Evolutionary conservation across 2,888 invertebrate species (phyloP), one percentile per base, ranked within the genome.

Genomic region (Ceraclea dissimilis): DNA sequence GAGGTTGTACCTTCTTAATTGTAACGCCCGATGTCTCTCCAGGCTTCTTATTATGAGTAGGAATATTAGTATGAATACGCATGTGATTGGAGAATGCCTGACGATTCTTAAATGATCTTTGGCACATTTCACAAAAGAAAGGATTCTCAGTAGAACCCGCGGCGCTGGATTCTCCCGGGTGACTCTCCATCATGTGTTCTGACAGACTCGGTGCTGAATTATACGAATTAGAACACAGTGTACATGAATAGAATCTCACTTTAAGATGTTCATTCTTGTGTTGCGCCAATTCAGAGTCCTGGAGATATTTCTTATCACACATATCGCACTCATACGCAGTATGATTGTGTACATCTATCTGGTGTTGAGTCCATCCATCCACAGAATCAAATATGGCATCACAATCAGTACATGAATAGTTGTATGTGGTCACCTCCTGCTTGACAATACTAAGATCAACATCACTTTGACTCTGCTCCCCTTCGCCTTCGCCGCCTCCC

Each of bases 251-350:
- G 50, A 85, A 77, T 64, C 85, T 85, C 2, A 84, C 77, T 63
- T 84, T 80, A 60, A 85, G 71, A 67, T 86, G 85, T 4, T 81
- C 78, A 64, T 81, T 83, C 59, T 83, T 79, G 65, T 86, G 86
- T 64, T 85, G 83, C 0, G 80, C 79, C 2, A 85, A 70, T 62
- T 85, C 83, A 0, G 75, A 74, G 20, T 80, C 78, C 2, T 81
- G 76, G 50, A 78, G 68, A 68, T 84, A 85, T 52, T 79, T 76
- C 66, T 82, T 79, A 16, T 80, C 80, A 63, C 85, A 86, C 50
- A 85, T 80, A 13, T 79, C 78, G 58, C 85, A 85, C 53, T 77
- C 76, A 63, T 78, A 77, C 1, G 77, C 75, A 19, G 75, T 69
- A 66, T 77, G 75, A 58, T 77, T 74, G 62, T 82, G 81, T 61